Conservation (phyloP, 1,140 invertebrate species). For the Scylla paramamosain region DNA sequence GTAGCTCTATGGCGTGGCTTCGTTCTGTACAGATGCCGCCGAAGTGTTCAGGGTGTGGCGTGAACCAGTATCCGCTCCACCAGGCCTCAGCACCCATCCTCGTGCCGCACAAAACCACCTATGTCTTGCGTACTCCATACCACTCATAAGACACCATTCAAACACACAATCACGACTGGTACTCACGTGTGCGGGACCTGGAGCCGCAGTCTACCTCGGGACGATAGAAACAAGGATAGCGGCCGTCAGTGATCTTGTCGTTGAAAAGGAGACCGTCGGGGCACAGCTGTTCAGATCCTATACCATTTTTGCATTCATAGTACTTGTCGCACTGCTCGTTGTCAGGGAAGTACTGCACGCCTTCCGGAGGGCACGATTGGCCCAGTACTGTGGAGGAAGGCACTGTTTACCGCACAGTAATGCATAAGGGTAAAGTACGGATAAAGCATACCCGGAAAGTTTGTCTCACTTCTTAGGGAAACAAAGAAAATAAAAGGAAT, state of each 20-base stretch:
- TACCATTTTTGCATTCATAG: constrained; percentile 45
- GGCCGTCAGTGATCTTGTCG: constrained; percentile 53
- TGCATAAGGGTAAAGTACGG: no score
- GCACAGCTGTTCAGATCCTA: constrained; percentile 31
- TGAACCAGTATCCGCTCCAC: not conserved
- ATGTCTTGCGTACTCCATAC: no score
- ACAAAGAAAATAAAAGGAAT: no score
- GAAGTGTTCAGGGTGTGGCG: not conserved
- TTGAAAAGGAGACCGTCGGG: constrained; percentile 68
- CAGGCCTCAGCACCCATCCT: no score
- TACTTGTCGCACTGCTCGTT: constrained; percentile 56
- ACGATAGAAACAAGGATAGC: constrained; percentile 58
- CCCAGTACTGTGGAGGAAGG: constrained; percentile 26
- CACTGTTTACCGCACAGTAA: not conserved
- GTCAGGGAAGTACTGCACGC: constrained; percentile 46
- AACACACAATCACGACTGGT: no score
- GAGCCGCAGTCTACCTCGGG: constrained; percentile 61
- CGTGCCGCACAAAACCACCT: no score
- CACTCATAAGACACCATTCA: no score
- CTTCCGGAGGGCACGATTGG: constrained; percentile 55
- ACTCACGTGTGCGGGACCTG: constrained; percentile 56
- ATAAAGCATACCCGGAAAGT: no score
- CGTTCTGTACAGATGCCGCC: not conserved
- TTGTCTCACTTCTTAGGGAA: no score
- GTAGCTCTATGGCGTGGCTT: no score